Percentiles rank a stretch among this genome's conserved stretches.
phyloP scores from a whole-genome alignment of 2,888 invertebrate species.

The Psylliodes chrysocephalus region DNA sequence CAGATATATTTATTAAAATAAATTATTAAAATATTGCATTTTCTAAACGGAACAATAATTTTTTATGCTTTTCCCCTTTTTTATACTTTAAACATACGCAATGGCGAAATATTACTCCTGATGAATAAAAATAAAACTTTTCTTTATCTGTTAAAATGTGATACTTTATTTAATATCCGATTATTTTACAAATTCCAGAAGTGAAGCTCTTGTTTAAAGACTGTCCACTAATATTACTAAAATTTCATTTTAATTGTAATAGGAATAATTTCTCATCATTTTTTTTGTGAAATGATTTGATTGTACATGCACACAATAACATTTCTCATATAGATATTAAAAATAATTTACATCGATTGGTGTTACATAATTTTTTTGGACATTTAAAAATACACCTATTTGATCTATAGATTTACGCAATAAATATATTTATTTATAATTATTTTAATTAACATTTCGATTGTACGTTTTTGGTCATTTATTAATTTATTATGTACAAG shows the following conservation, averaged over 20 bases:
- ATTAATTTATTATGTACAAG: conserved; percentile 14
- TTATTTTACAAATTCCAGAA: too few relatives aligned
- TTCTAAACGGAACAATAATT: background rate
- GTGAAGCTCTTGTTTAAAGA: too few relatives aligned
- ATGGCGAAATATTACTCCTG: too few relatives aligned
- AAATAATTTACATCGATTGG: conserved; percentile 15
- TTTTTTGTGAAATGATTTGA: conserved; percentile 12
- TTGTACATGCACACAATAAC: conserved; percentile 19
- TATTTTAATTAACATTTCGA: conserved; percentile 11
- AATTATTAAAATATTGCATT: too few relatives aligned
- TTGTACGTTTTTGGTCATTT: conserved; percentile 25
- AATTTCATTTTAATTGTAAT: background rate
- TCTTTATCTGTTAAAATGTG: too few relatives aligned
- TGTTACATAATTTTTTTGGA: conserved; percentile 28
- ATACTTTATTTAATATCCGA: too few relatives aligned
- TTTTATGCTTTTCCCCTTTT: background rate
- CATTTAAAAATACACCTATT: conserved; percentile 22
- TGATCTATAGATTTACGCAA: background rate
- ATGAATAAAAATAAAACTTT: too few relatives aligned
- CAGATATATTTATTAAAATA: too few relatives aligned
- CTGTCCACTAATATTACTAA: too few relatives aligned
- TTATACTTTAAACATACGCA: too few relatives aligned
- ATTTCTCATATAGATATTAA: background rate
- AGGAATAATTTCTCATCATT: background rate
- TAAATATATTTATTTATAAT: background rate